Evolutionary conservation across 2,888 invertebrate species (phyloP).

Genomic region (Petrolisthes manimaculis): DNA sequence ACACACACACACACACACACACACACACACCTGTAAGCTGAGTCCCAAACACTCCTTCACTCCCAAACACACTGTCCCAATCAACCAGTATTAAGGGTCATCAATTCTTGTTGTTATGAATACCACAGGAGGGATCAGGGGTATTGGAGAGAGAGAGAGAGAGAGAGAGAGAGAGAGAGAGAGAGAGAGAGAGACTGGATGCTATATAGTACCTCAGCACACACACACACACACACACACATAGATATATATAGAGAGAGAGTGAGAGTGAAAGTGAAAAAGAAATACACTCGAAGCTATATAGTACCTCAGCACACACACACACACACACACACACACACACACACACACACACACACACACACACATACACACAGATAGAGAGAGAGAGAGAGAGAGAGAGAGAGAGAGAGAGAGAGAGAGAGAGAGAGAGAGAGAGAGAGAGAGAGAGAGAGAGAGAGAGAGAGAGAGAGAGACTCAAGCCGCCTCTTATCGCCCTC

Average conservation of each 20-base stretch:
- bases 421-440: conserved; percentile 3
- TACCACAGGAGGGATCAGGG: neutral
- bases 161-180: neutral
- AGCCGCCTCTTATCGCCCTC: conserved; percentile 40
- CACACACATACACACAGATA: neutral
- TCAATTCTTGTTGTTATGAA: conserved; percentile 10
- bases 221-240: no score
- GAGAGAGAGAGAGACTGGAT: no score
- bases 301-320: no score
- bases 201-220: no score
- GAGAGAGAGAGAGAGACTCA: neutral
- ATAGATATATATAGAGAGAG: neutral
- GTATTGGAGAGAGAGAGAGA: neutral
- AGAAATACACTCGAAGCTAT: neutral
- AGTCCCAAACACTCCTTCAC: no score
- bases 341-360: no score
- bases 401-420: neutral
- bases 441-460: neutral
- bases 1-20: no score
- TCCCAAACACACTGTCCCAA: no score
- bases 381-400: neutral
- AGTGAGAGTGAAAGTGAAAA: neutral
- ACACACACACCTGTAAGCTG: no score
- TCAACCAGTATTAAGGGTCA: no score
- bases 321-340: no score